A percentile compares a stretch with the other conserved stretches of the same genome.
Evolutionary conservation across 2,113 vertebrate species (phyloP).

Genomic region (Eonycteris spelaea): DNA sequence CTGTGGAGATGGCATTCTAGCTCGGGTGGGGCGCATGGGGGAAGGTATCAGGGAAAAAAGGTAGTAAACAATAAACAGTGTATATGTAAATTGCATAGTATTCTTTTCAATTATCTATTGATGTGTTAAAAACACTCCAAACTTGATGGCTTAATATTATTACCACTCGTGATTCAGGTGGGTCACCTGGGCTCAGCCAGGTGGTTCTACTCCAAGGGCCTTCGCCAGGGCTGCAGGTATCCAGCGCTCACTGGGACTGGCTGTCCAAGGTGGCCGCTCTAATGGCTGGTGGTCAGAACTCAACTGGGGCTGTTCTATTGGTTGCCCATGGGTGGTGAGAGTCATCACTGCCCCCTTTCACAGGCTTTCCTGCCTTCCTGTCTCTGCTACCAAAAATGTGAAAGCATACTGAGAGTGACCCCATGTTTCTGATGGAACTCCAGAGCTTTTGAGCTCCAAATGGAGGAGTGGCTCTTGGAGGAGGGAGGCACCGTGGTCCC

Average conservation of each 20-base stretch:
- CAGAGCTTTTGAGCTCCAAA: neutral
- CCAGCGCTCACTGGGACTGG: neutral
- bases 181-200: neutral
- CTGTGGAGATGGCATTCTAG: neutral
- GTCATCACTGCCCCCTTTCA: neutral
- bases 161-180: neutral
- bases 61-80: neutral
- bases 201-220: neutral
- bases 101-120: neutral
- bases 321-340: fast-evolving
- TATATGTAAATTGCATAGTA: neutral
- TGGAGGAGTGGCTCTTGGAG: neutral
- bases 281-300: neutral
- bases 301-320: neutral
- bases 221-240: fast-evolving
- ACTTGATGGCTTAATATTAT: neutral
- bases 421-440: neutral
- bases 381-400: fast-evolving
- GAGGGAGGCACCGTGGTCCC: fast-evolving
- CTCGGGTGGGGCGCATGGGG: too few species aligned
- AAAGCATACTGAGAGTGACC: too few species aligned
- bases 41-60: neutral
- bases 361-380: neutral
- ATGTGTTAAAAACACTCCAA: neutral
- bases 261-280: neutral